Conservation (phyloP, 2,797 vertebrate genomes). For the Falco cherrug region DNA sequence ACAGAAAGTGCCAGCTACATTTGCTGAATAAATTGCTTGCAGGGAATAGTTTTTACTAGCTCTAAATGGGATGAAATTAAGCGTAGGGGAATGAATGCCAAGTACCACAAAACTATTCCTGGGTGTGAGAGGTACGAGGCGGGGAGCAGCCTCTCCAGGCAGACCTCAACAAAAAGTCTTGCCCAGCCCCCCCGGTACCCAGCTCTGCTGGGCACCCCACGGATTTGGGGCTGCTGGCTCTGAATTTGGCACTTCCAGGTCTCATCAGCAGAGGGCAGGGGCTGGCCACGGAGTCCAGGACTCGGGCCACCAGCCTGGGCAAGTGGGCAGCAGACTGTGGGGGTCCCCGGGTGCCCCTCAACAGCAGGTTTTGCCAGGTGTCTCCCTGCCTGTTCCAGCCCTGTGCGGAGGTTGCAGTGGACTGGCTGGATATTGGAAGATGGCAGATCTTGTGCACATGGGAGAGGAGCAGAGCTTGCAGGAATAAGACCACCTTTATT, state of each 20-base stretch:
- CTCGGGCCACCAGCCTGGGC: neutral
- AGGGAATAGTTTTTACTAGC: conserved; percentile 58
- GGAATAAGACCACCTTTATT: neutral
- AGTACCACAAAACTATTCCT: conserved; percentile 26
- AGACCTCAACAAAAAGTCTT: neutral
- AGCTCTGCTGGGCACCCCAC: neutral
- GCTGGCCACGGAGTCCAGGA: neutral
- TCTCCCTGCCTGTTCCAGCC: neutral
- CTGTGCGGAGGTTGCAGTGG: neutral
- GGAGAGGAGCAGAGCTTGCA: neutral
- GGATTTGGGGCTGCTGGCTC: neutral
- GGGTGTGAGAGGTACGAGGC: neutral
- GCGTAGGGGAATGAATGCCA: conserved; percentile 23
- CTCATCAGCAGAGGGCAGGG: conserved; percentile 29
- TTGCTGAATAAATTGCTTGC: conserved; percentile 61
- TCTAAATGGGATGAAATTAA: conserved; percentile 64
- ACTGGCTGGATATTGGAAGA: neutral
- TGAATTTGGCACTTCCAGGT: neutral
- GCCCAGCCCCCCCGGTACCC: neutral
- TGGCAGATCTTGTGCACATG: accelerated
- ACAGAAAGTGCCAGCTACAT: conserved; percentile 49
- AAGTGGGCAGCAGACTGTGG: neutral
- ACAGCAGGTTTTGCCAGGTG: neutral
- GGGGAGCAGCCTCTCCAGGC: neutral
- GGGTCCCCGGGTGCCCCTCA: accelerated